Conservation (phyloP, 2,888 invertebrate genomes). For the Brassicogethes aeneus region DNA sequence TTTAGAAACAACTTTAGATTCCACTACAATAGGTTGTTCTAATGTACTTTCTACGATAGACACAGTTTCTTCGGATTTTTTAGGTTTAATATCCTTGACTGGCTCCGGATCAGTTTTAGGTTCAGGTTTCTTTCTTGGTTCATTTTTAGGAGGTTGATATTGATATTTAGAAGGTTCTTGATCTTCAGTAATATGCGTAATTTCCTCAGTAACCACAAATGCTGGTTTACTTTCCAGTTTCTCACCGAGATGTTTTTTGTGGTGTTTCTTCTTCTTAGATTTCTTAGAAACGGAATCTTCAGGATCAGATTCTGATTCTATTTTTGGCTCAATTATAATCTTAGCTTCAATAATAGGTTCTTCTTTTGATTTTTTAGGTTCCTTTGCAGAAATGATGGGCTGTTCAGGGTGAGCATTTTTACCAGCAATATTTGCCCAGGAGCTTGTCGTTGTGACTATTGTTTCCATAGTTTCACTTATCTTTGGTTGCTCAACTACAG, state of each 20-base stretch:
- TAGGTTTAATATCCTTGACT: constrained; percentile 5
- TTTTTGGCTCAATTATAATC: background rate
- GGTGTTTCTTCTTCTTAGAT: constrained; percentile 1
- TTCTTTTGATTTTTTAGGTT: background rate
- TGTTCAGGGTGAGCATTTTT: constrained; percentile 3
- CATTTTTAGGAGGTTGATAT: background rate
- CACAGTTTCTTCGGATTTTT: too few species aligned
- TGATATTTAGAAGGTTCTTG: background rate
- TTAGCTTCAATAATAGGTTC: background rate
- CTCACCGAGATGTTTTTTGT: background rate
- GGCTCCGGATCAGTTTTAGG: constrained; percentile 7
- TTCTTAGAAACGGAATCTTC: constrained; percentile 4
- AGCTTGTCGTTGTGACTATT: background rate
- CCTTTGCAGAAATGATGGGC: background rate
- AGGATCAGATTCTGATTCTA: background rate
- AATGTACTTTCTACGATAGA: too few species aligned
- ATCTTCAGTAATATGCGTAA: background rate
- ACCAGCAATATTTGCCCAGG: constrained; percentile 4
- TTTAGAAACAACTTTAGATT: too few species aligned
- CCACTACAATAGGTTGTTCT: too few species aligned
- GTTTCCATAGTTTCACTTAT: background rate
- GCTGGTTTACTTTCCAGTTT: background rate
- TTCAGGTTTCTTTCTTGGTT: background rate
- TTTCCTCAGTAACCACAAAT: constrained; percentile 1
- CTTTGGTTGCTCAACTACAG: background rate